Base-by-base conservation (phyloP, 2,888 invertebrate genomes). In the Adelphocoris suturalis region DNA sequence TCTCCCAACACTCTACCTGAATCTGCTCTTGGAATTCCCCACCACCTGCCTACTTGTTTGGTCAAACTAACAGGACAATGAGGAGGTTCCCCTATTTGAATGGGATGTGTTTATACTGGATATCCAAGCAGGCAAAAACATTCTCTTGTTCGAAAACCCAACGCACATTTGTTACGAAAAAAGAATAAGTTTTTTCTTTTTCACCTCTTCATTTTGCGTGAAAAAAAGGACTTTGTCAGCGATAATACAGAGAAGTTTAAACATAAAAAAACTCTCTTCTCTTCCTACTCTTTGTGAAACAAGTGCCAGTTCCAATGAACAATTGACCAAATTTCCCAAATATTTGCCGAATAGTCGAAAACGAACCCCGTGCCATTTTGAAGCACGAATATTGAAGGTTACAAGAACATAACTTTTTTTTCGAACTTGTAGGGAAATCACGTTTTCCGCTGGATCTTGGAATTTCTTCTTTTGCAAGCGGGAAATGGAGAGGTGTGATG, bases 141-240 rank as follows among this genome's bases (percentile, higher is more conserved):
- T 23, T 27, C 68, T 68, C 68, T 68, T 68, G 68, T 68, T 68
- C 68, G 68, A 68, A 68, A 68, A 23, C 68, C 23, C 68, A 19
- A 68, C 16, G 61, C 61, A 61, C 61, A 61, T 61, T 61, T 61
- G 61, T 61, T 61, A 19, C n/a, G 19, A 61, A 61, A 61, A 61
- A 61, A 9, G 61, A 37, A 37, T 4, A 37, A 37, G 37, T 37
- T 37, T 2, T 37, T 61, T 57, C 4, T 61, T 61, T 61, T 61
- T 61, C 52, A 52, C 13, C 52, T 14, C 11, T 13, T 52, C 16
- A 13, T 52, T 16, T 16, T 52, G 52, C 52, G 52, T 14, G 19
- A 19, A 19, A 61, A 19, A 61, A 61, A 16, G 28, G n/a, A 76
- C 27, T 28, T 76, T 9, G 76, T 76, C 27, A 76, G 75, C 75